Base-by-base conservation (phyloP, 1,140 invertebrate species). In the Drosophila setifemur region DNA sequence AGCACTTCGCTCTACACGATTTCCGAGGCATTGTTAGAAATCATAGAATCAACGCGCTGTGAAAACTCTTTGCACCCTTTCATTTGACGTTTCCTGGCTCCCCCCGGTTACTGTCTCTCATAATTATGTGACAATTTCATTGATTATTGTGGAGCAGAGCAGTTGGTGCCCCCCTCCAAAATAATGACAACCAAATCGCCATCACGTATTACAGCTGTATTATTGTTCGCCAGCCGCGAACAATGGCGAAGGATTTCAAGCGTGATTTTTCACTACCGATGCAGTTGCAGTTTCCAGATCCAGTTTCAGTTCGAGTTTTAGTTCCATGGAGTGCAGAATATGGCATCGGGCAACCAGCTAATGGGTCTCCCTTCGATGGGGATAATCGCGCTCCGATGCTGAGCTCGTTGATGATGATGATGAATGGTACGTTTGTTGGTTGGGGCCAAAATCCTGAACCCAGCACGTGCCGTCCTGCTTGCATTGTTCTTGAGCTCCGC, bases 81-180 rank as follows among this genome's bases (percentile, higher is more conserved):
- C 11, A 19, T 29, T 12, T 18, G n/a, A n/a, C n/a, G n/a, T n/a
- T n/a, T n/a, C n/a, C n/a, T n/a, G n/a, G n/a, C n/a, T n/a, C n/a
- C n/a, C n/a, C n/a, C n/a, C n/a, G n/a, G n/a, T n/a, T n/a, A n/a
- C n/a, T 11, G 21, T 23, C 3, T 28, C 58, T 48, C 54, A 53
- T 67, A 82, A 82, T 82, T 85, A 78, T 82, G 67, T 53, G 69
- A 82, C 63, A 85, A 73, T 82, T 82, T 78, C 69, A 85, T 73
- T 85, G 78, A 82, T 85, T 85, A 66, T 60, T 61, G 12, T 33
- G 47, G 3, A 25, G 52, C 45, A 26, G 35, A 31, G 49, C 43
- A 39, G 11, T 19, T 33, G 35, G 35, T 23, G 25, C 54, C 28
- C n/a, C n/a, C n/a, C n/a, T n/a, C n/a, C 63, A 44, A 48, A 70